Conservation (phyloP, 2,113 vertebrate species). For the Malurus elegans region DNA sequence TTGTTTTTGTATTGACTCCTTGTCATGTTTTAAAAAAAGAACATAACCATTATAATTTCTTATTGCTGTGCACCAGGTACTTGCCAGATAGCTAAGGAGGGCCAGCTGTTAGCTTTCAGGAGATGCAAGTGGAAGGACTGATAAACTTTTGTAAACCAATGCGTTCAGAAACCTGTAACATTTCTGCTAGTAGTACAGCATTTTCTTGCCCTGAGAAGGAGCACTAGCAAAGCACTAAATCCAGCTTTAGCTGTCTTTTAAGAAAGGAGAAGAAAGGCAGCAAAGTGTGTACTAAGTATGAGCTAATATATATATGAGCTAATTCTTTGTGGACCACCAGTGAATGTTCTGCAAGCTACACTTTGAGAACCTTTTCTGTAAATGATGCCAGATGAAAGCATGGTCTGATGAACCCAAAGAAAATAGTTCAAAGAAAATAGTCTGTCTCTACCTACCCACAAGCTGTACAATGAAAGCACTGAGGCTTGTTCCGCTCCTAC, state of each 20-base stretch:
- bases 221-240: background rate
- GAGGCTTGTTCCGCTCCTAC: background rate
- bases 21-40: slow-evolving; percentile 30
- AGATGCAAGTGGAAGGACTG: background rate
- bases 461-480: background rate
- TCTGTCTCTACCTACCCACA: background rate
- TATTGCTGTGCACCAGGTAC: background rate
- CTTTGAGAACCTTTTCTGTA: background rate
- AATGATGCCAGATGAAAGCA: background rate
- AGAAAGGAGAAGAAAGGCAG: background rate
- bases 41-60: background rate
- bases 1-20: slow-evolving; percentile 56
- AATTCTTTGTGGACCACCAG: background rate
- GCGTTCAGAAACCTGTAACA: background rate
- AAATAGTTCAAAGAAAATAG: background rate
- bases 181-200: background rate
- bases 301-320: too few species aligned
- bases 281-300: background rate
- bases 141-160: background rate
- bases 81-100: slow-evolving; percentile 22
- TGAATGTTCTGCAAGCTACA: background rate
- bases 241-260: background rate
- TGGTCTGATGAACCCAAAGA: background rate
- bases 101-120: background rate
- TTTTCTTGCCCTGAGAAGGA: background rate